phyloP scores from a whole-genome alignment of 2,113 vertebrate species.

The Hippocampus guttulatus region DNA sequence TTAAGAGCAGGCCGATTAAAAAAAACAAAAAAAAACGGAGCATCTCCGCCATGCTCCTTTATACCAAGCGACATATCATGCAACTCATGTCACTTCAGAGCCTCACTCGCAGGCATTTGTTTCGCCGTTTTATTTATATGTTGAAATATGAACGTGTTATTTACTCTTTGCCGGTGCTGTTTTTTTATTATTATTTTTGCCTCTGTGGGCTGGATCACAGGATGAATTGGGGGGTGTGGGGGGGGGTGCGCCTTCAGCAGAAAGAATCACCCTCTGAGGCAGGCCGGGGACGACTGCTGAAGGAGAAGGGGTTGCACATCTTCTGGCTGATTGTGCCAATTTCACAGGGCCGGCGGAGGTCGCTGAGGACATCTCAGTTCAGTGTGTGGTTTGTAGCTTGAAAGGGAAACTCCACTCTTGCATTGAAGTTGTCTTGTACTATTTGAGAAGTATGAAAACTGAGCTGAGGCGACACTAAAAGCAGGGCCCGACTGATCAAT shows the following conservation, averaged over 20 bases:
- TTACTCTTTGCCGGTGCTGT: conserved; percentile 59
- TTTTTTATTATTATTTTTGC: conserved; percentile 45
- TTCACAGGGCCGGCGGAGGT: conserved; percentile 35
- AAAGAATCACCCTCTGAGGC: conserved; percentile 26
- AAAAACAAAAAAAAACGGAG: not conserved
- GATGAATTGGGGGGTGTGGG: conserved; percentile 18
- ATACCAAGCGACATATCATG: conserved; percentile 25
- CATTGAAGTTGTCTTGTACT: conserved; percentile 8
- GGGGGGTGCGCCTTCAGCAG: conserved; percentile 45
- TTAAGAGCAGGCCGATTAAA: conserved; percentile 35
- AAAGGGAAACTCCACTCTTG: conserved; percentile 36
- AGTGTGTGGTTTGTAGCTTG: conserved; percentile 23
- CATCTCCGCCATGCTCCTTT: conserved; percentile 20
- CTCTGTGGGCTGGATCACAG: conserved; percentile 45
- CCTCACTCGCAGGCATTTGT: conserved; percentile 18
- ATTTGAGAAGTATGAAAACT: not conserved
- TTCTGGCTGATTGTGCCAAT: conserved; percentile 45
- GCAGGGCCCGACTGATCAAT: not conserved
- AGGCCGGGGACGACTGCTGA: conserved; percentile 31
- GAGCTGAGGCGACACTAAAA: conserved; percentile 1
- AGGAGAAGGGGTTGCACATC: conserved; percentile 36
- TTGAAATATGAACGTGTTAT: conserved; percentile 21
- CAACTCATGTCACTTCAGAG: conserved; percentile 26
- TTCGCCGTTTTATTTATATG: conserved; percentile 30
- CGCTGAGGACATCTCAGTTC: conserved; percentile 31